These are phyloP conservation scores for Palythoa caribaeorum DNA, from an alignment of 92 coral and sea anemone genomes.

Conservation along the genomic window DNA sequence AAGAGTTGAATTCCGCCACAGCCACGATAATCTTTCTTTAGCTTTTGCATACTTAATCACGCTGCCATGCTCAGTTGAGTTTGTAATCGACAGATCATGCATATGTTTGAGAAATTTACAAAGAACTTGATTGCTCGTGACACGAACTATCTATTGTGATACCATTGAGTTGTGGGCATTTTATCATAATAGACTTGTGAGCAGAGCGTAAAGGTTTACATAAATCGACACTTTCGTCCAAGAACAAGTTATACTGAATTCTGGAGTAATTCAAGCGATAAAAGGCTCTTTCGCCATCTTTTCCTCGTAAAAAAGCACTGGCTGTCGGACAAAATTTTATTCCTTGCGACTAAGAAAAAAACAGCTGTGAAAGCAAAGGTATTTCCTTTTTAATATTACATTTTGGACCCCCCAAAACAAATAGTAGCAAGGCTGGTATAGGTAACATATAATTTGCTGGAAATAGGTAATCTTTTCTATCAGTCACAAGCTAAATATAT, in stretches of 20 bases:
- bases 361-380: constrained; percentile 1
- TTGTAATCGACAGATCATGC: constrained; percentile 43
- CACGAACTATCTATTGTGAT: constrained; percentile 21
- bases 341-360: background rate
- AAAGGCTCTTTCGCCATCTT: too few species aligned
- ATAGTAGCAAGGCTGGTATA: constrained; percentile 1
- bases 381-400: background rate
- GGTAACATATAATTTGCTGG: constrained; percentile 32
- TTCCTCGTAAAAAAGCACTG: background rate
- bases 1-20: constrained; percentile 13
- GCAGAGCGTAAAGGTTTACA: background rate
- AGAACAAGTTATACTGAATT: background rate
- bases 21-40: constrained; percentile 23
- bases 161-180: constrained; percentile 29
- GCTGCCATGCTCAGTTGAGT: constrained; percentile 42
- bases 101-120: constrained; percentile 38
- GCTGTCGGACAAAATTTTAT: background rate
- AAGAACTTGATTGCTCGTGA: constrained; percentile 41
- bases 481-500: constrained; percentile 21
- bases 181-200: constrained; percentile 31
- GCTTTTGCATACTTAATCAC: constrained; percentile 47
- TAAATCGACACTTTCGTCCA: background rate
- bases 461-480: constrained; percentile 21
- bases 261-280: constrained; percentile 23
- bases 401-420: constrained; percentile 12